phyloP scores from a whole-genome alignment of 1,140 invertebrate species.

The Formica selysi region DNA sequence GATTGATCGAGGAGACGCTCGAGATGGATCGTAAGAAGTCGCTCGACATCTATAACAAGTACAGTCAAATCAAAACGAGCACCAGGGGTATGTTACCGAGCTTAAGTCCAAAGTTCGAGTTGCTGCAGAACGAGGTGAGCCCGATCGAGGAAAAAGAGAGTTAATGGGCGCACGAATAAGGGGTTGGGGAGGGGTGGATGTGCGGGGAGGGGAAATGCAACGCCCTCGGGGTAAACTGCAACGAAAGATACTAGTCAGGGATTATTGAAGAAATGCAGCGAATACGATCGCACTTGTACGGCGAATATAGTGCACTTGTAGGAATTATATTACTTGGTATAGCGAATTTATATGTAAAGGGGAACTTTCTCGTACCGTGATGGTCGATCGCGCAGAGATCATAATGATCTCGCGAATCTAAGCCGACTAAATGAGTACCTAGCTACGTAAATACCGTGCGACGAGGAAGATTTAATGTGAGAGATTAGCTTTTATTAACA shows the following conservation, averaged over 20 bases:
- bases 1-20: constrained; percentile 82
- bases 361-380: neutral
- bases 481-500: neutral
- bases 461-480: neutral
- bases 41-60: constrained; percentile 85
- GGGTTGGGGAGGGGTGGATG: neutral
- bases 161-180: constrained; percentile 77
- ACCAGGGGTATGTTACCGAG: constrained; percentile 82
- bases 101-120: constrained; percentile 84
- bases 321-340: constrained; percentile 50
- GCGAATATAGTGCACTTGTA: constrained; percentile 31
- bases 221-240: constrained; percentile 43
- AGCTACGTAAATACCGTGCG: constrained; percentile 4
- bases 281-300: constrained; percentile 1
- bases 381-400: neutral
- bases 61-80: constrained; percentile 85
- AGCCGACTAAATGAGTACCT: neutral
- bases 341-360: neutral
- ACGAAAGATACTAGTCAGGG: constrained; percentile 59
- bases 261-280: constrained; percentile 43
- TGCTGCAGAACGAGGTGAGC: constrained; percentile 84
- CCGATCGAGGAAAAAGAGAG: constrained; percentile 85
- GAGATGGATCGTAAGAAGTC: constrained; percentile 83
- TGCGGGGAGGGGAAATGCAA: neutral
- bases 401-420: constrained; percentile 14